Evolutionary conservation across 2,113 vertebrate genomes (phyloP).

Genomic region (Pyxicephalus adspersus): DNA sequence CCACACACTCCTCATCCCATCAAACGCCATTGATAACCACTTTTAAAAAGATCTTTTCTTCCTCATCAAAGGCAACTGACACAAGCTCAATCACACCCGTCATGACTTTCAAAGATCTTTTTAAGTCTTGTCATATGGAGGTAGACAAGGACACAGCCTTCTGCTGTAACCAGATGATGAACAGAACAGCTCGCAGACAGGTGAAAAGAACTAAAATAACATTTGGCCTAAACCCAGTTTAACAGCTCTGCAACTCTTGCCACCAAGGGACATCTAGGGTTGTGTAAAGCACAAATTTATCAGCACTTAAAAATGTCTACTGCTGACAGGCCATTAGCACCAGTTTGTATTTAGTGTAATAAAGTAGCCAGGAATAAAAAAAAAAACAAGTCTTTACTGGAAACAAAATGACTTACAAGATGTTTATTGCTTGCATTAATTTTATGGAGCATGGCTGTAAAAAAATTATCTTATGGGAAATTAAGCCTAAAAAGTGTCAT

Average conservation of each 20-base stretch:
- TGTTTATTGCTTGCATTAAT: not conserved
- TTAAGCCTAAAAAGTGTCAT: no score
- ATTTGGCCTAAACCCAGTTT: constrained; percentile 24
- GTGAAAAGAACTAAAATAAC: constrained; percentile 19
- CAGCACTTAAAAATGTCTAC: not conserved
- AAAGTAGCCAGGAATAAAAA: not conserved
- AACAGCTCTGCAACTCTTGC: constrained; percentile 4
- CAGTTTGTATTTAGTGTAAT: constrained; percentile 31
- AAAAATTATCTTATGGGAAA: not conserved
- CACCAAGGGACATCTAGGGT: constrained; percentile 36
- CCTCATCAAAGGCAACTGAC: constrained; percentile 19
- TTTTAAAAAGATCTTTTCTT: constrained; percentile 37
- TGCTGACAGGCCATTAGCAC: constrained; percentile 28
- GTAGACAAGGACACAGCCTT: constrained; percentile 20
- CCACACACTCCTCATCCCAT: constrained; percentile 24
- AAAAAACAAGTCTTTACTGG: not conserved
- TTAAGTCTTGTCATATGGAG: constrained; percentile 10
- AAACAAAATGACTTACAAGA: constrained; percentile 11
- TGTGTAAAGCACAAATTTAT: constrained; percentile 13
- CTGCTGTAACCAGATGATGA: not conserved
- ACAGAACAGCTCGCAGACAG: constrained; percentile 8
- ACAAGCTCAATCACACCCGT: constrained; percentile 40
- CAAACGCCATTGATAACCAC: constrained; percentile 29
- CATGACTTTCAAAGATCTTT: constrained; percentile 20
- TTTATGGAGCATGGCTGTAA: not conserved